These are phyloP conservation scores for Cantharis lateralis DNA, from an alignment of 2,888 invertebrate species.

Conservation along the genomic window DNA sequence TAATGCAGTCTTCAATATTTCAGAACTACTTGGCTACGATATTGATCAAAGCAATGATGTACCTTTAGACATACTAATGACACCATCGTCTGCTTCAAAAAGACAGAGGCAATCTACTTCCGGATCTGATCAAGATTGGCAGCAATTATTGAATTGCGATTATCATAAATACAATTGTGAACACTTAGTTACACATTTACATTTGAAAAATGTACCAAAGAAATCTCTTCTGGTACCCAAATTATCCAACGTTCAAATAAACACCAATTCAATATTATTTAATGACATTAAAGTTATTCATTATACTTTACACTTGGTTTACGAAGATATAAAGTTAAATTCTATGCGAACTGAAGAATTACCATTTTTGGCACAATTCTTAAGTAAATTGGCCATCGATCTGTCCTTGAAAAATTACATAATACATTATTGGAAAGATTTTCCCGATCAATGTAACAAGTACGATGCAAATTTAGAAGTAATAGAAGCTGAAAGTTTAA, in stretches of 20 bases:
- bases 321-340: slow-evolving; percentile 89
- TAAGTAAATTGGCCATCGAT: slow-evolving; percentile 79
- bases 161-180: slow-evolving; percentile 51
- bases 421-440: slow-evolving; percentile 85
- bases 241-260: slow-evolving; percentile 58
- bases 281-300: slow-evolving; percentile 75
- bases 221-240: slow-evolving; percentile 40
- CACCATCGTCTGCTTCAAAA: slow-evolving; percentile 65
- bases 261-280: slow-evolving; percentile 71
- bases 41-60: slow-evolving; percentile 39
- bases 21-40: slow-evolving; percentile 75
- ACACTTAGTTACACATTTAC: slow-evolving; percentile 56
- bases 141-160: slow-evolving; percentile 54
- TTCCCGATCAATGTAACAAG: slow-evolving; percentile 66
- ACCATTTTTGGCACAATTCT: slow-evolving; percentile 68
- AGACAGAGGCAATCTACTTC: slow-evolving; percentile 79
- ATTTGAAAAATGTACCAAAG: slow-evolving; percentile 26
- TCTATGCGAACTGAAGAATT: slow-evolving; percentile 70
- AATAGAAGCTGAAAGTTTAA: slow-evolving; percentile 50
- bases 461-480: slow-evolving; percentile 37
- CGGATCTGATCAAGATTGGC: slow-evolving; percentile 84
- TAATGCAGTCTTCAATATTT: slow-evolving; percentile 36
- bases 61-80: slow-evolving; percentile 47
- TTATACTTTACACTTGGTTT: slow-evolving; percentile 83
- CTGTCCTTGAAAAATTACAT: slow-evolving; percentile 72